Evolutionary conservation across 2,113 vertebrate genomes (phyloP).

Genomic region (Ciconia maguari): DNA sequence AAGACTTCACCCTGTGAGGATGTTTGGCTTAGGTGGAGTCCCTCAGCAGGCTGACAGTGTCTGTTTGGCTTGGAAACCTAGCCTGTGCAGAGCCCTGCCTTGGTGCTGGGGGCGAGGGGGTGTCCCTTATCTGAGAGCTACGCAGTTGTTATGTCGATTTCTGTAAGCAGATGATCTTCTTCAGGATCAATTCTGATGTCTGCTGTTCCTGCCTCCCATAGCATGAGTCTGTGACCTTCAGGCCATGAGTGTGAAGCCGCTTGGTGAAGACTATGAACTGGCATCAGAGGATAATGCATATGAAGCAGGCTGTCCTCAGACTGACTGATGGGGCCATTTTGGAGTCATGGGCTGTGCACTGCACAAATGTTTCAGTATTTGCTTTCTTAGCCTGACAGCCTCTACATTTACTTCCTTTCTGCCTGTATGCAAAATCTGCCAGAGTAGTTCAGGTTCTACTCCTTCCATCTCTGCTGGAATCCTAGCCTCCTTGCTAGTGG

Average conservation of each 20-base stretch:
- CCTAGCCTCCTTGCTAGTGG: background rate
- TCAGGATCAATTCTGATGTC: background rate
- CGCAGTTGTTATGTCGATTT: background rate
- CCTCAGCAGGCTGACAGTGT: background rate
- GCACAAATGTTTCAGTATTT: background rate
- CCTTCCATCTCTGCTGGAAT: background rate
- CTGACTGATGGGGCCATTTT: background rate
- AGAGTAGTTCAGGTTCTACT: background rate
- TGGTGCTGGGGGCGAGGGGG: background rate
- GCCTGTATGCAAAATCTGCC: background rate
- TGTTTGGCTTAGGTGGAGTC: background rate
- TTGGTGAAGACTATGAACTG: background rate
- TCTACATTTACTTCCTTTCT: background rate
- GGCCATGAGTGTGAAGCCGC: background rate
- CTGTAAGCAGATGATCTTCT: background rate
- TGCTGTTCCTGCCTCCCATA: background rate
- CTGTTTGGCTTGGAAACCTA: background rate
- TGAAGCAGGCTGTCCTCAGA: background rate
- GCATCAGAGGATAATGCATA: background rate
- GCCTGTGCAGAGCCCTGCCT: background rate
- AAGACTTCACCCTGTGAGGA: background rate
- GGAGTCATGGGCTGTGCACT: background rate
- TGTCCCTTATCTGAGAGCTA: background rate
- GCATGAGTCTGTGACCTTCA: background rate
- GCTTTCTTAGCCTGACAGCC: background rate